Evolutionary conservation across 53 echinoderm and acorn worm species (phyloP), one percentile per base, ranked within the genome.

Genomic region (Echinometra lucunter): DNA sequence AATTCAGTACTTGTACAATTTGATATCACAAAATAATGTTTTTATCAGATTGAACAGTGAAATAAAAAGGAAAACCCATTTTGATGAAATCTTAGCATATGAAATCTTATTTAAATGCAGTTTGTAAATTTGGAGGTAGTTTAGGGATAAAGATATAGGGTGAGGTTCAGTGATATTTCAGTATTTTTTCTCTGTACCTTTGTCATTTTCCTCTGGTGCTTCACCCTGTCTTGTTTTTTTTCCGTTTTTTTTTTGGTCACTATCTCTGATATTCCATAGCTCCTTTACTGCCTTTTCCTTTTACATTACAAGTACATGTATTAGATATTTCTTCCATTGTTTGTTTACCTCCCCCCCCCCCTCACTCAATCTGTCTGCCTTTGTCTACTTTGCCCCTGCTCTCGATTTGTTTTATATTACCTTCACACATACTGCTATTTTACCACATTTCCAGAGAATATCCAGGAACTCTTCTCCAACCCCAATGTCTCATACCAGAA

Each of bases 401-500:
- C 23, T 53, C 55, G 30, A 88, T 53, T 53, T 1, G 5, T 13
- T 53, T 9, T 53, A 13, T 53, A 53, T 53, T 53, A 1, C 53
- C 13, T 13, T 53, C 4, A 11, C 4, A 53, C 13, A 4, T 53
- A 11, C 53, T 53, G 9, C 13, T 53, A 53, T 53, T n/a, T n/a
- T n/a, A n/a, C 4, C 53, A 53, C 53, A 53, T 53, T 53, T 53
- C 53, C 88, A 88, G 88, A 53, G n/a, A 88, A 12, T 27, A 60
- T 90, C 23, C 37, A 90, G 58, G 90, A 90, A 57, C 58, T 93
- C 37, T 37, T 93, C 25, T 6, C 38, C 37, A 28, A 80, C 17
- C 81, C 57, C 18, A 17, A n/a, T 23, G 37, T 95, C 91, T 90
- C 94, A 63, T 88, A 95, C 87, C 97, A 95, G 93, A 98, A 98